Evolutionary conservation across 2,113 vertebrate species (phyloP).

Genomic region (Vireo altiloquus): DNA sequence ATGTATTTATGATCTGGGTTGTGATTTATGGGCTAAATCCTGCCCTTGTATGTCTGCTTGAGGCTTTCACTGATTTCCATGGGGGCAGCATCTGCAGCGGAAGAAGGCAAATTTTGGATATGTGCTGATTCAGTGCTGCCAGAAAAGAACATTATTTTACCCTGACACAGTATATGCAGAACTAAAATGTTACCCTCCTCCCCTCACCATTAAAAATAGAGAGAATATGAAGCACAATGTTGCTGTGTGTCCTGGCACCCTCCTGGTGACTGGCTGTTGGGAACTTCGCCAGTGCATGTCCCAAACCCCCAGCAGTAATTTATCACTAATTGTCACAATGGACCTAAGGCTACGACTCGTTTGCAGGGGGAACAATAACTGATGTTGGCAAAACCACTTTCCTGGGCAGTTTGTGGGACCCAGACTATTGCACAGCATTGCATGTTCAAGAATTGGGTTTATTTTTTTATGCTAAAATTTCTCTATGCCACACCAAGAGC

Average conservation of each 20-base stretch:
- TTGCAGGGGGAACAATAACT: background rate
- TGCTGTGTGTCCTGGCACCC: background rate
- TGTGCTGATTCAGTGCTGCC: slow-evolving; percentile 26
- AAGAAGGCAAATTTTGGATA: slow-evolving; percentile 42
- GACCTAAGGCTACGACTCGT: background rate
- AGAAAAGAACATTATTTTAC: slow-evolving; percentile 19
- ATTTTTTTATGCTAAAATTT: background rate
- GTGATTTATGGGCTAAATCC: slow-evolving; percentile 50
- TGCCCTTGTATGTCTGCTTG: slow-evolving; percentile 3
- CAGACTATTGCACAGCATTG: background rate
- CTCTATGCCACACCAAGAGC: rapidly evolving
- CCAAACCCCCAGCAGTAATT: slow-evolving; percentile 52
- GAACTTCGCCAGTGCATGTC: slow-evolving; percentile 6
- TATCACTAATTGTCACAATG: slow-evolving; percentile 28
- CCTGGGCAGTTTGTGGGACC: background rate
- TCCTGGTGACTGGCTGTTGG: background rate
- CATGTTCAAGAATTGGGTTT: background rate
- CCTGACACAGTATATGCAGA: slow-evolving; percentile 22
- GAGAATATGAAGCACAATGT: background rate
- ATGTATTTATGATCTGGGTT: slow-evolving; percentile 51
- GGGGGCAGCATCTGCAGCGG: slow-evolving; percentile 17
- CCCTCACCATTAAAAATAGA: background rate
- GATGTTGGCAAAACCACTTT: background rate
- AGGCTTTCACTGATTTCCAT: slow-evolving; percentile 36
- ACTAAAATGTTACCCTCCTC: background rate